Conservation (phyloP, 2,888 invertebrate genomes). For the Volucella bombylans region DNA sequence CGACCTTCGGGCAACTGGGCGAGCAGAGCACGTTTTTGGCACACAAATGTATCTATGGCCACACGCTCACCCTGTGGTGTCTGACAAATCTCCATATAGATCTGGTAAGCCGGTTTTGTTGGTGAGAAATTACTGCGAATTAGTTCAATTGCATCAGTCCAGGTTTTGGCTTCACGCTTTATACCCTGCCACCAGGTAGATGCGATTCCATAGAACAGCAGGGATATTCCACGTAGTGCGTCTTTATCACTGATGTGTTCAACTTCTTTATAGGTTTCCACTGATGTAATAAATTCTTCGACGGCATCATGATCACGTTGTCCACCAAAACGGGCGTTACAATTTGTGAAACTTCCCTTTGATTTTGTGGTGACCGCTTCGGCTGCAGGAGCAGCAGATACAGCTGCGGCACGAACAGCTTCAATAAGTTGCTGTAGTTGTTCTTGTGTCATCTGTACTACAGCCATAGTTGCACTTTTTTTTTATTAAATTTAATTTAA, state of each 20-base stretch:
- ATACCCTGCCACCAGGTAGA: constrained; percentile 66
- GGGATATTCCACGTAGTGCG: constrained; percentile 47
- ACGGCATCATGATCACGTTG: constrained; percentile 28
- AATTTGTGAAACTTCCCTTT: constrained; percentile 40
- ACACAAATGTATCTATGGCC: constrained; percentile 52
- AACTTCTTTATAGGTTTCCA: constrained; percentile 37
- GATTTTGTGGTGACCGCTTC: constrained; percentile 52
- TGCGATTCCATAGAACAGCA: constrained; percentile 43
- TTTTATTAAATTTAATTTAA: too few relatives aligned
- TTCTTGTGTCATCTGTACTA: constrained; percentile 78
- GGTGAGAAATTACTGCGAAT: constrained; percentile 54
- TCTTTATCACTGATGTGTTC: constrained; percentile 52
- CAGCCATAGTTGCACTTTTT: constrained; percentile 72
- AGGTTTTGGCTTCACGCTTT: constrained; percentile 46
- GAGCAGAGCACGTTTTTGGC: constrained; percentile 53
- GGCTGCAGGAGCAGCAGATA: constrained; percentile 49
- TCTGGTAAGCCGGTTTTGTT: constrained; percentile 43
- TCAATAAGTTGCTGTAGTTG: constrained; percentile 79
- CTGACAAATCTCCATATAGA: constrained; percentile 56
- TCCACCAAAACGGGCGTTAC: constrained; percentile 24
- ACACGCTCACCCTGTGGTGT: constrained; percentile 24
- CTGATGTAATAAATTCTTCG: constrained; percentile 45
- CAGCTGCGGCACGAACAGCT: constrained; percentile 76
- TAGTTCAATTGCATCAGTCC: constrained; percentile 37
- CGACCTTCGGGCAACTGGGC: constrained; percentile 56